A percentile compares a stretch with the other conserved stretches of the same genome.
phyloP scores from a whole-genome alignment of 2,888 invertebrate genomes.

The Automeris io region DNA sequence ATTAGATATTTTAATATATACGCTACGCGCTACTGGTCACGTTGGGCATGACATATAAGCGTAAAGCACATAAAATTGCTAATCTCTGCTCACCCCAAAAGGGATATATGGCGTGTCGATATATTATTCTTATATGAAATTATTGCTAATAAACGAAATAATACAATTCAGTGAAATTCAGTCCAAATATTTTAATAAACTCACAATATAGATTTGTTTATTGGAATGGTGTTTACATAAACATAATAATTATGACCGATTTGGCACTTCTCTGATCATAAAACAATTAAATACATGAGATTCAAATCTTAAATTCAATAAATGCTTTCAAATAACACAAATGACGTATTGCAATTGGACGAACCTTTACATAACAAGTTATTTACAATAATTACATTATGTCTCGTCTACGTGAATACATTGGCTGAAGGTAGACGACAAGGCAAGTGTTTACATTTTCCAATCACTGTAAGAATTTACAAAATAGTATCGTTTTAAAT shows the following conservation, averaged over 20 bases:
- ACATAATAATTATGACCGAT: conserved; percentile 43
- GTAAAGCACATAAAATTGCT: too few relatives aligned
- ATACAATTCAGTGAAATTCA: conserved; percentile 36
- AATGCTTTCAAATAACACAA: conserved; percentile 49
- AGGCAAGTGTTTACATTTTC: conserved; percentile 5
- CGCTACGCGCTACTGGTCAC: too few relatives aligned
- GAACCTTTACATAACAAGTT: conserved; percentile 55
- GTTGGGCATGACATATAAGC: too few relatives aligned
- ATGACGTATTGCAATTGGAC: conserved; percentile 39
- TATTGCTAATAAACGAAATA: conserved; percentile 15
- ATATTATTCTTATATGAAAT: too few relatives aligned
- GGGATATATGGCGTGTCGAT: too few relatives aligned
- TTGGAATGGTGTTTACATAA: conserved; percentile 61
- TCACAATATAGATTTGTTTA: conserved; percentile 49
- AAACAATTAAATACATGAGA: conserved; percentile 43
- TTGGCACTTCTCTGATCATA: conserved; percentile 58
- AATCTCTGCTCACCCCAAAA: too few relatives aligned
- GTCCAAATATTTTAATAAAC: conserved; percentile 66
- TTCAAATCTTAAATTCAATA: conserved; percentile 53
- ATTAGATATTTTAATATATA: too few relatives aligned
- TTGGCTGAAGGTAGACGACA: conserved; percentile 1
- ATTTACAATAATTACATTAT: conserved; percentile 67
- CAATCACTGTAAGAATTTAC: neutral
- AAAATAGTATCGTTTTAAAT: conserved; percentile 1
- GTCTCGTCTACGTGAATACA: conserved; percentile 33